phyloP scores from a whole-genome alignment of 1,140 invertebrate genomes.

The Plectus sambesii region DNA sequence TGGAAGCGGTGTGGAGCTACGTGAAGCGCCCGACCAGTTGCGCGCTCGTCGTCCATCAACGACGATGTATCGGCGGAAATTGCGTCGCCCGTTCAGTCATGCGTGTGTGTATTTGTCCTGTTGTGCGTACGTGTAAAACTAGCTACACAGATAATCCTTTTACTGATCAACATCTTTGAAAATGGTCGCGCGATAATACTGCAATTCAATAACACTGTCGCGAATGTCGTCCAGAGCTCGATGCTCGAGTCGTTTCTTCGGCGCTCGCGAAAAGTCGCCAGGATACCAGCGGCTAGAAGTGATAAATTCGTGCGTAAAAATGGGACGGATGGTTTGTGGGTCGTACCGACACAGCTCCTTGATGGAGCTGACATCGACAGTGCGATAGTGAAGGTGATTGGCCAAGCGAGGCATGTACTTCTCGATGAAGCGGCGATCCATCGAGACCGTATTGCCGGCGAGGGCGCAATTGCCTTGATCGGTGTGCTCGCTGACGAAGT shows the following conservation, averaged over 20 bases:
- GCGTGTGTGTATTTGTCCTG: too few species aligned
- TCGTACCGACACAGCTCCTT: constrained; percentile 64
- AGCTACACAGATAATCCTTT: too few species aligned
- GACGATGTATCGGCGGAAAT: too few species aligned
- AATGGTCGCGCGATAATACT: constrained; percentile 58
- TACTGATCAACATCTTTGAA: too few species aligned
- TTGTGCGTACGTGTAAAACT: too few species aligned
- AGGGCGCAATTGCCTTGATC: constrained; percentile 57
- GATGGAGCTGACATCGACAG: constrained; percentile 78
- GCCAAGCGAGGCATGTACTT: constrained; percentile 65
- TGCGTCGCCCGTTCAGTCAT: too few species aligned
- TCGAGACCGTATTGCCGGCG: constrained; percentile 76
- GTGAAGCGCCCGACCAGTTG: too few species aligned
- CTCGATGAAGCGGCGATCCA: constrained; percentile 65
- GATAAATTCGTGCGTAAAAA: constrained; percentile 8
- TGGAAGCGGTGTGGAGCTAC: too few species aligned
- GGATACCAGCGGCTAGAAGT: constrained; percentile 60
- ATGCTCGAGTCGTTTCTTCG: constrained; percentile 56
- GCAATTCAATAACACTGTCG: constrained; percentile 71
- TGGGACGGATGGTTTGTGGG: neutral
- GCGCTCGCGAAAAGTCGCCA: constrained; percentile 51
- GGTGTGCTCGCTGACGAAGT: constrained; percentile 60
- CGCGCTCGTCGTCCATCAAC: too few species aligned
- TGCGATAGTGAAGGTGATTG: constrained; percentile 75
- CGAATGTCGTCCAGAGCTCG: constrained; percentile 68